Base-by-base conservation (phyloP, 2,797 vertebrate species). In the Megaceryle alcyon region DNA sequence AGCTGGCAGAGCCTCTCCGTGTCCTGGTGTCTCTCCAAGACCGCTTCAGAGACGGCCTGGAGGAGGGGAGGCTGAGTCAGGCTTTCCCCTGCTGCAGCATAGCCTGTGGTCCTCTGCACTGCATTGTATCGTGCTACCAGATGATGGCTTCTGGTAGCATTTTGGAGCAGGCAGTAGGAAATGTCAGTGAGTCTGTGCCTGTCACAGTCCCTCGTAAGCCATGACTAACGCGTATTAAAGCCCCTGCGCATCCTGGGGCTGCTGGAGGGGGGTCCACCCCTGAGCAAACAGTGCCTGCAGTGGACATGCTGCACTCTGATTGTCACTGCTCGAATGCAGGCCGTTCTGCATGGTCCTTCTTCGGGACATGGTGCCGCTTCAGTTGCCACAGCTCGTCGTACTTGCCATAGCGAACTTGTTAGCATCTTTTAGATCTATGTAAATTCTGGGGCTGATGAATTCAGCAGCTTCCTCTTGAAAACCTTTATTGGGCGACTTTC, bases 391-490 rank as follows among this genome's bases (percentile, higher is more conserved):
- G 66, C 59, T 63, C 0, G 0, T 70, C 41, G 3, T 14, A 10
- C 66, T 22, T 79, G 66, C 73, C 33, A 4, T 10, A 26, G 59
- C 7, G 2, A 92, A 35, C 20, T 53, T 72, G 59, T 9, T 46
- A 65, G 66, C 86, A 56, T 76, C 80, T 85, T 43, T 20, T 20
- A 90, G 56, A 77, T 88, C 81, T 84, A 78, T 82, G 90, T 87
- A 94, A 95, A 95, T 88, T 19, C n/a, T 26, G n/a, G 4, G 29
- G 64, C 9, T 80, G 85, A 89, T 95, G 81, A 93, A 92, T 86
- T 87, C 57, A 17, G 53, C 81, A 75, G 49, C 86, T 95, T 94
- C 94, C 81, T 92, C 77, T 59, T 93, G 81, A 91, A 92, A 95
- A 89, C 72, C 61, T 75, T 82, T 77, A 71, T 54, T 90, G 78